Conservation (phyloP, 2,113 vertebrate species). For the Chloebia gouldiae region DNA sequence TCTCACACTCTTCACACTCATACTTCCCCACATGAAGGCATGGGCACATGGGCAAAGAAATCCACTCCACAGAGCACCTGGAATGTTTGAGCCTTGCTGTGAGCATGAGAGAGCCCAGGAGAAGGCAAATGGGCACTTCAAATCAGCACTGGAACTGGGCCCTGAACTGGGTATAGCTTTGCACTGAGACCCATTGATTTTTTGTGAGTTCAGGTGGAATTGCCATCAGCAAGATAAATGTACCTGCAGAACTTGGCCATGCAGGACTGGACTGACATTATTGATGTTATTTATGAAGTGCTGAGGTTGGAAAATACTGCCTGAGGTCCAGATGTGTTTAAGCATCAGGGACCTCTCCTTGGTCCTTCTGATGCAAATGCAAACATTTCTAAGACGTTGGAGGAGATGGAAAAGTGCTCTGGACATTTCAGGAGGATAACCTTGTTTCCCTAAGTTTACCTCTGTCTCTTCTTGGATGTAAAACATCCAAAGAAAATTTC, state of each 20-base stretch:
- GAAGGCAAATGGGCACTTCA: neutral
- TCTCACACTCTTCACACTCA: neutral
- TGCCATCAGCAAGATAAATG: neutral
- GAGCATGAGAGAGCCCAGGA: neutral
- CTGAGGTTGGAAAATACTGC: neutral
- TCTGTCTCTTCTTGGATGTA: neutral
- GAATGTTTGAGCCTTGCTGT: neutral
- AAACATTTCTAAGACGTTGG: neutral
- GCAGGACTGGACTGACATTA: neutral
- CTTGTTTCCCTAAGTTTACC: neutral
- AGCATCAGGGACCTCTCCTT: neutral
- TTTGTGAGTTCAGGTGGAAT: neutral
- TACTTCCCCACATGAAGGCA: neutral
- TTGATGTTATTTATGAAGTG: neutral
- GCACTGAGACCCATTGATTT: neutral
- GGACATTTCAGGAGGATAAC: neutral
- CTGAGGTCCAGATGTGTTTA: neutral
- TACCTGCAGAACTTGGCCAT: neutral
- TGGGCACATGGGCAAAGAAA: neutral
- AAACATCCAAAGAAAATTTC: neutral
- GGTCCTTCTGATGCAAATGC: neutral
- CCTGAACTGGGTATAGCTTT: neutral
- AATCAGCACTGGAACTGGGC: neutral
- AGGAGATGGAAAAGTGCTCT: neutral
- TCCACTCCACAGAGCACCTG: neutral